phyloP scores from a whole-genome alignment of 2,888 invertebrate species.

The Hypercompe scribonia region DNA sequence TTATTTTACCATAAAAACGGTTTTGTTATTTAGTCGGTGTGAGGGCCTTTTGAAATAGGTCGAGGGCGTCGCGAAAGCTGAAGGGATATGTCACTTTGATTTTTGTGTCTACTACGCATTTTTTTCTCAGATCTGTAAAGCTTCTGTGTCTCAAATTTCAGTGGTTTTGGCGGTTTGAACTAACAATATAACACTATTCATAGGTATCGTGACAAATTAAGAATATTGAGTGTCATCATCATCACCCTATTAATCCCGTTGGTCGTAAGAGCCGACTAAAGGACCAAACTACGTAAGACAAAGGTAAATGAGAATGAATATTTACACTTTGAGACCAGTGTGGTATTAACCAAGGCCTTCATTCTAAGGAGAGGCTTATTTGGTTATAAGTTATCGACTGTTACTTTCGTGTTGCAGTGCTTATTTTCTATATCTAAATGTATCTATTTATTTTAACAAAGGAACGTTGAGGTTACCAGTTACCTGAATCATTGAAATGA shows the following conservation, averaged over 20 bases:
- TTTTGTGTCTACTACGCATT: constrained; percentile 60
- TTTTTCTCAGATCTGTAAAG: constrained; percentile 57
- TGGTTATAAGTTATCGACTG: background rate
- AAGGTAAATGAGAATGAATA: no score
- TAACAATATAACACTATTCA: no score
- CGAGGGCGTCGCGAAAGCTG: constrained; percentile 65
- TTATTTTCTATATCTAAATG: no score
- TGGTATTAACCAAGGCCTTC: no score
- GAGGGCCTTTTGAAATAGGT: constrained; percentile 63
- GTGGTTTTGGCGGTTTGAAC: background rate
- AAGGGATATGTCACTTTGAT: constrained; percentile 58
- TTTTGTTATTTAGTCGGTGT: constrained; percentile 52
- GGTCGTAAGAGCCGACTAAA: no score
- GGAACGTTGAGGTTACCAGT: background rate
- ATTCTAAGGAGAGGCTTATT: no score
- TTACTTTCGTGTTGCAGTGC: background rate
- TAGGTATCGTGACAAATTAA: no score
- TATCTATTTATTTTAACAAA: background rate
- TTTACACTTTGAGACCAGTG: no score
- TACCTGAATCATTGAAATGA: background rate
- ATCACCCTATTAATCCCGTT: no score
- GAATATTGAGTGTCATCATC: no score
- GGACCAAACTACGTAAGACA: no score
- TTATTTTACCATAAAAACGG: constrained; percentile 10
- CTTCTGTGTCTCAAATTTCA: constrained; percentile 24